phyloP scores from a whole-genome alignment of 2,888 invertebrate species.

The Tyria jacobaeae region DNA sequence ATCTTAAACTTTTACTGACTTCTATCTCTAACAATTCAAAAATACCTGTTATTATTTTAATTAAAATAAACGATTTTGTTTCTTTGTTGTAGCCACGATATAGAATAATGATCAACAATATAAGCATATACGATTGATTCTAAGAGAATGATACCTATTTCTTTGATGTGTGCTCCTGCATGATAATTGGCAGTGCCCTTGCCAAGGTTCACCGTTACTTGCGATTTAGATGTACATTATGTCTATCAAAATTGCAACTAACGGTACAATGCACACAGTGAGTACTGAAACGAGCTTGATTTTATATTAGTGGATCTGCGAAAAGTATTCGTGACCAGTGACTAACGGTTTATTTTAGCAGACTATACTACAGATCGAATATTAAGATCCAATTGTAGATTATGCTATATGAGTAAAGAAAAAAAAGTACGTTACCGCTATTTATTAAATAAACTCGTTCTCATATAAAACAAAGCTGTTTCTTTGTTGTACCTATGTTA shows the following conservation, averaged over 20 bases:
- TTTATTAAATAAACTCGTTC: no score
- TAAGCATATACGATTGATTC: conserved; percentile 11
- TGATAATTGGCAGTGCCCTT: conserved; percentile 15
- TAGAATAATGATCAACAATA: background rate
- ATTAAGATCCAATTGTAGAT: background rate
- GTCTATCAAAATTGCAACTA: conserved; percentile 5
- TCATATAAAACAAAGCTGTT: no score
- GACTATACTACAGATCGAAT: background rate
- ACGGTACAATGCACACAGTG: conserved; percentile 1
- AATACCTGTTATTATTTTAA: no score
- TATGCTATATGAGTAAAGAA: no score
- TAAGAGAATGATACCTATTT: conserved; percentile 16
- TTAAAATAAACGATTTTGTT: no score
- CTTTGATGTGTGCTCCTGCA: conserved; percentile 13
- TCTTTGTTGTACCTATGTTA: no score
- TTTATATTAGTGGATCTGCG: background rate
- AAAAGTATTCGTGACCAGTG: background rate
- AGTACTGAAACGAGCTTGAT: background rate
- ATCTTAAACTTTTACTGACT: no score
- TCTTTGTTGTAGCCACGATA: background rate
- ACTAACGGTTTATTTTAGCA: background rate
- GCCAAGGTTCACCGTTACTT: conserved; percentile 17
- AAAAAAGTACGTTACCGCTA: no score
- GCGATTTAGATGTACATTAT: conserved; percentile 1
- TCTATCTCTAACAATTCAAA: no score